Percentiles rank a stretch among this genome's conserved stretches.
Evolutionary conservation across 2,888 invertebrate species (phyloP).

Genomic region (Dichetophora obliterata): DNA sequence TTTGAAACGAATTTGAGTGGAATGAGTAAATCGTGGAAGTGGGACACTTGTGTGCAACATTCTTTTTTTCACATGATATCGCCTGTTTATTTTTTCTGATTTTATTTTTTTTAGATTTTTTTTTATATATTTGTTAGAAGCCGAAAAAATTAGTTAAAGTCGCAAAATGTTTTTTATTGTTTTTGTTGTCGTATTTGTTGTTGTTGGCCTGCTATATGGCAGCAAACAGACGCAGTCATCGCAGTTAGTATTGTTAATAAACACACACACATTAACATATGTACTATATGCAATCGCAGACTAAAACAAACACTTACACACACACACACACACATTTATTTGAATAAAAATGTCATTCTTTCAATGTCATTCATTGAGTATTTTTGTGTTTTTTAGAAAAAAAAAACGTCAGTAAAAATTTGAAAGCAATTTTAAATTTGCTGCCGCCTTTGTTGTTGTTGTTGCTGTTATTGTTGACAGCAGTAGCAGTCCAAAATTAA

Average conservation of each 20-base stretch:
- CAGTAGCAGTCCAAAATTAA: background rate
- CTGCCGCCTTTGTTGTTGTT: background rate
- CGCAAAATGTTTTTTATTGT: background rate
- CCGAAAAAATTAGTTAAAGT: background rate
- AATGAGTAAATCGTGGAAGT: conserved; percentile 65
- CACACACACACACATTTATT: no score
- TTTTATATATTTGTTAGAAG: conserved; percentile 19
- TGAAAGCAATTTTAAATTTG: background rate
- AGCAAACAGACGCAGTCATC: background rate
- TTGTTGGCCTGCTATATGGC: background rate
- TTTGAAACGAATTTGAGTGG: conserved; percentile 57
- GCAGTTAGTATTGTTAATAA: background rate
- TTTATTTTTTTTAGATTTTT: conserved; percentile 27
- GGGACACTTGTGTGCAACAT: conserved; percentile 69
- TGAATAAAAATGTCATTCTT: background rate
- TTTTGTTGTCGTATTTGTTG: background rate
- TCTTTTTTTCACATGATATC: conserved; percentile 42
- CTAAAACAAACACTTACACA: no score
- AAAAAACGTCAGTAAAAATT: background rate
- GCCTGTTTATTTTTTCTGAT: conserved; percentile 8
- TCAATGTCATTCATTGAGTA: background rate
- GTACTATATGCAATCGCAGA: no score
- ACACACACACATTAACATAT: no score
- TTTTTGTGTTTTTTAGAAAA: background rate
- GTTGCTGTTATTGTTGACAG: background rate